Conservation (phyloP, 2,888 invertebrate genomes). For the Bombyx huttoni region DNA sequence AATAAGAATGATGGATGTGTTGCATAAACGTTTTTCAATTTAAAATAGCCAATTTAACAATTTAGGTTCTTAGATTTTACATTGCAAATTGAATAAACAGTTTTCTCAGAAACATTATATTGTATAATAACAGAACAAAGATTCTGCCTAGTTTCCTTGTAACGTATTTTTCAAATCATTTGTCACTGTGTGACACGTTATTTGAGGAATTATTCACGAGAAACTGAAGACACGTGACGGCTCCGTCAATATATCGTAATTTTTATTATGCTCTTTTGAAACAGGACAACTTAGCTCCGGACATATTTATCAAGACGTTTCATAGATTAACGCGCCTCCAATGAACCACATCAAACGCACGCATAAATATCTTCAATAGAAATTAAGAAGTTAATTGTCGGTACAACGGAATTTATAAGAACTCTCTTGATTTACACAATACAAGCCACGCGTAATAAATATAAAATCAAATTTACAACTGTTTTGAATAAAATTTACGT, state of each 20-base stretch:
- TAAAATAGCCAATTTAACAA: too few relatives aligned
- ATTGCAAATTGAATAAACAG: too few relatives aligned
- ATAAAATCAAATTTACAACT: background rate
- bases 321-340: constrained; percentile 40
- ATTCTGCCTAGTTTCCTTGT: constrained; percentile 28
- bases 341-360: constrained; percentile 46
- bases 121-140: constrained; percentile 11
- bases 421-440: constrained; percentile 13
- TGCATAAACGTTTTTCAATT: too few relatives aligned
- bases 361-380: constrained; percentile 35
- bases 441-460: background rate
- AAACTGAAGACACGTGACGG: constrained; percentile 47
- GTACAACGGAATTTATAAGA: constrained; percentile 20
- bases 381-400: constrained; percentile 41
- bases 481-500: background rate
- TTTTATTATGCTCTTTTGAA: constrained; percentile 62
- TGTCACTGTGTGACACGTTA: constrained; percentile 34
- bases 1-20: background rate
- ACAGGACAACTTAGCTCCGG: constrained; percentile 36
- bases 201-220: constrained; percentile 46
- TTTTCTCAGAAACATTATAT: too few relatives aligned
- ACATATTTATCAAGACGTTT: constrained; percentile 41
- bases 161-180: constrained; percentile 50
- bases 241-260: constrained; percentile 49
- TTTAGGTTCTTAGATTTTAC: too few relatives aligned